These are phyloP conservation scores for Synergus gifuensis DNA, from an alignment of 2,888 invertebrate species.

Conservation along the genomic window DNA sequence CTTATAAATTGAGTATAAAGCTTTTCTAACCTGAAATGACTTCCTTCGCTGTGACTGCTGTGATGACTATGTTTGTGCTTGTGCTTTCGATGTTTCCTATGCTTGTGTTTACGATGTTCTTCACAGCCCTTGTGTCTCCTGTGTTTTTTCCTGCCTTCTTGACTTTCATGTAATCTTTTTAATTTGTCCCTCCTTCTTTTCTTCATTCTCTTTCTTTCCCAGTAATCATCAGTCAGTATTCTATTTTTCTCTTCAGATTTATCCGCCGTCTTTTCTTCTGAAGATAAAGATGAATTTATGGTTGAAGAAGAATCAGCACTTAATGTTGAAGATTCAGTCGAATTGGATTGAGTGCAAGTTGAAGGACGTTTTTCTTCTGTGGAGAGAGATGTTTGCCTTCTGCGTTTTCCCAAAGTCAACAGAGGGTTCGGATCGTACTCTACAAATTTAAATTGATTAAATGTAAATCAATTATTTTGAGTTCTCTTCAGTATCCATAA, in stretches of 20 bases:
- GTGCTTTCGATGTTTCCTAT: constrained; percentile 83
- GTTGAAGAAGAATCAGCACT: constrained; percentile 11
- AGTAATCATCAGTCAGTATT: constrained; percentile 78
- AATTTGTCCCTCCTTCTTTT: constrained; percentile 85
- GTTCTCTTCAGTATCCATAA: not conserved
- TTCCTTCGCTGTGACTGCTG: constrained; percentile 86
- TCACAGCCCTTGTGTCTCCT: constrained; percentile 85
- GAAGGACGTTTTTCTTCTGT: constrained; percentile 80
- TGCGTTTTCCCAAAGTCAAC: constrained; percentile 86
- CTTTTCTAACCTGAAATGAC: constrained; percentile 74
- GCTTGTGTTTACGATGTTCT: constrained; percentile 84
- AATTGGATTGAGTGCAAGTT: constrained; percentile 52
- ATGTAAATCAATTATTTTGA: not conserved
- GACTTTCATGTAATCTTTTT: constrained; percentile 68
- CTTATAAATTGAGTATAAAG: not conserved
- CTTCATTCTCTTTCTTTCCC: constrained; percentile 84
- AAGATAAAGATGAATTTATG: constrained; percentile 50
- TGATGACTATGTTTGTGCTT: constrained; percentile 90
- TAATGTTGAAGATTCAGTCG: constrained; percentile 32
- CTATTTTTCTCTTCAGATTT: constrained; percentile 66
- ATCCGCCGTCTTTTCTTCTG: constrained; percentile 54
- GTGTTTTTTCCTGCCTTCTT: constrained; percentile 83
- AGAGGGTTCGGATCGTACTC: constrained; percentile 92
- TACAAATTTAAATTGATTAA: constrained; percentile 75
- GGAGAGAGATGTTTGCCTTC: constrained; percentile 84